Evolutionary conservation across 2,888 invertebrate species (phyloP), one percentile per base, ranked within the genome.

Genomic region (Archips crataeganus): DNA sequence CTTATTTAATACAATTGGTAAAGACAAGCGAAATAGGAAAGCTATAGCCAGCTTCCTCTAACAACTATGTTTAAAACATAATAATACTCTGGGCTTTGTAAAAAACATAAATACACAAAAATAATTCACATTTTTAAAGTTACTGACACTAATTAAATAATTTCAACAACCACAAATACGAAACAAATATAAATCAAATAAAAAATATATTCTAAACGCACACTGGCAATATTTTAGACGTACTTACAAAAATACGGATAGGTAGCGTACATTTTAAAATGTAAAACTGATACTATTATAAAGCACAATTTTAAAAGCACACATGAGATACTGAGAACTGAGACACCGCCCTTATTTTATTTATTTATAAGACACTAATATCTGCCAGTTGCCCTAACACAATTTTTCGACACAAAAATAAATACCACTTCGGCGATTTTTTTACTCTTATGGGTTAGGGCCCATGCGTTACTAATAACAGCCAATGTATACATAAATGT

Each of bases 51-150:
- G 36, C 51, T 45, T 34, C 34, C 34, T 60, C 39, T 68, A 73
- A 63, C 49, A 63, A 49, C 71, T 73, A 75, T 68, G 68, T 60
- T 54, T 65, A 73, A 62, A 76, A 76, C 74, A 75, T 70, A 79
- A 77, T 79, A 79, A 79, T 79, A 79, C 79, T 79, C 77, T 76
- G 78, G 76, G 77, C 76, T 77, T 61, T 69, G 60, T 62, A 70
- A 54, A 23, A 62, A 71, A 61, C 59, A 72, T 69, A 70, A 70
- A 73, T 59, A 66, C 49, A 45, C 49, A 61, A 62, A 61, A 72
- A 70, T 65, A 74, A 45, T 47, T 74, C 62, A 65, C 51, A 23
- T 60, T 51, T 69, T 60, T 36, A 34, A 51, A 49, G 42, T 36
- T 69, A 63, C 49, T 49, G 69, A 39, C n/a, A 54, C 39, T 39